A percentile compares a stretch with the other conserved stretches of the same genome.
Conservation (phyloP, 2,797 vertebrate species). For the Mergus octosetaceus region DNA sequence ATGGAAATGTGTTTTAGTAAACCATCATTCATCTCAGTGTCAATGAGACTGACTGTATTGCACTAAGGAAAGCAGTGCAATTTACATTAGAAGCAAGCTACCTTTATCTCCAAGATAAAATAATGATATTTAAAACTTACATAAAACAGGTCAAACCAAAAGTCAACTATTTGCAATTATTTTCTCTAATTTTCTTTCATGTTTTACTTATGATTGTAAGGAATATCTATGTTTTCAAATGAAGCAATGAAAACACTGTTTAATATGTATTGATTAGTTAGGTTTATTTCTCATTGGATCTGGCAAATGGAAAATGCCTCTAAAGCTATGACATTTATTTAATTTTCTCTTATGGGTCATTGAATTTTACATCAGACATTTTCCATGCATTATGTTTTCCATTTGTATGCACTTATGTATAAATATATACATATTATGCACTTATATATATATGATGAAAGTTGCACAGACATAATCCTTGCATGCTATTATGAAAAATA, state of each 20-base stretch:
- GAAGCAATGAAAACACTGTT: neutral
- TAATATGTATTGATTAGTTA: neutral
- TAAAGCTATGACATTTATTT: constrained; percentile 18
- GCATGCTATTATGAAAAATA: neutral
- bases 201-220: neutral
- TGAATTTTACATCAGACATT: constrained; percentile 26
- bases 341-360: neutral
- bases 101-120: neutral
- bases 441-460: neutral
- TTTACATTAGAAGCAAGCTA: neutral
- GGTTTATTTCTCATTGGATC: neutral
- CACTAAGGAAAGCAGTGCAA: neutral
- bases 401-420: neutral
- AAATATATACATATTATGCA: neutral
- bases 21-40: neutral
- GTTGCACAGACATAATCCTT: neutral
- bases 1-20: neutral
- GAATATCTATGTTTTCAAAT: neutral
- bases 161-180: neutral
- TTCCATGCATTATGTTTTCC: constrained; percentile 39
- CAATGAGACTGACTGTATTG: neutral
- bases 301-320: constrained; percentile 28
- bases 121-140: neutral
- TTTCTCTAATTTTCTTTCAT: neutral
- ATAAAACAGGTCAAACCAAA: neutral